A percentile compares a stretch with the other conserved stretches of the same genome.
phyloP scores from a whole-genome alignment of 2,113 vertebrate genomes.

The Camelus bactrianus region DNA sequence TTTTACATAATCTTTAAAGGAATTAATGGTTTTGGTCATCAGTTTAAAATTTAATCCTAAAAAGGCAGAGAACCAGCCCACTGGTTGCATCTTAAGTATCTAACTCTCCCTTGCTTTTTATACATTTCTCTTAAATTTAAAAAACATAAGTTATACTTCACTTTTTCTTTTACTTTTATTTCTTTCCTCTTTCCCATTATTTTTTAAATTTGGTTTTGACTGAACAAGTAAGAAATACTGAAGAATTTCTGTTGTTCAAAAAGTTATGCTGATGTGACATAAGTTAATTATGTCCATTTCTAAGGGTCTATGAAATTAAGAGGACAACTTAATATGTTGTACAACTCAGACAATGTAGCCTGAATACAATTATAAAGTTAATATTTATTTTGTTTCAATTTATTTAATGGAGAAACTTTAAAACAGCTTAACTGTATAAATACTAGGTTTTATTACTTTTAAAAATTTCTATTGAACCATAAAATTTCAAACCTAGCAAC shows the following conservation, averaged over 20 bases:
- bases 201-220: not conserved
- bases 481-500: conserved; percentile 57
- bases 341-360: not conserved
- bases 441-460: not conserved
- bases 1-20: not conserved
- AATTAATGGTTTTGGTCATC: not conserved
- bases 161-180: conserved; percentile 9
- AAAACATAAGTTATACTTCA: not conserved
- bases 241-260: not conserved
- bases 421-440: conserved; percentile 36
- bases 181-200: not conserved
- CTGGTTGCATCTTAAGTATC: not conserved
- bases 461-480: not conserved
- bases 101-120: not conserved
- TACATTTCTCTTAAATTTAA: conserved; percentile 16
- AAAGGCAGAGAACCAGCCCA: not conserved
- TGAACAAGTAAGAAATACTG: not conserved
- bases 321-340: not conserved
- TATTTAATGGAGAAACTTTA: not conserved
- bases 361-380: conserved; percentile 10
- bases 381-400: not conserved
- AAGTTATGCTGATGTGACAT: conserved; percentile 23
- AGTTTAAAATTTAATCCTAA: not conserved
- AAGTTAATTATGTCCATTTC: not conserved
- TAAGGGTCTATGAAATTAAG: conserved; percentile 5